Evolutionary conservation across 1,140 invertebrate species (phyloP).

Genomic region (Scylla paramamosain): DNA sequence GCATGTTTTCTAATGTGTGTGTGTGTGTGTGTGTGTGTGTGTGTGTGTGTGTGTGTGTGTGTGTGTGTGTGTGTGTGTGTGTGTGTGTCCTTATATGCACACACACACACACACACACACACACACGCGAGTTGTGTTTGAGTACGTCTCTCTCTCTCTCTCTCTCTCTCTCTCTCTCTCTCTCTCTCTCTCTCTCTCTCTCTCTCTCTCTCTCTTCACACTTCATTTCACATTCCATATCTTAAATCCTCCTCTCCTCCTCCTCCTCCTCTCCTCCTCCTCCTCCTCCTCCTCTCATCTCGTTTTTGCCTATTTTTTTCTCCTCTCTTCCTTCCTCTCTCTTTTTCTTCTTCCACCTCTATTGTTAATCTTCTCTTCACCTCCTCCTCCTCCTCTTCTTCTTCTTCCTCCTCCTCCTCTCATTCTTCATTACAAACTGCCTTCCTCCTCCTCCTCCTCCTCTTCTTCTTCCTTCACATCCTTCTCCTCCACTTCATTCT

Average conservation of each 20-base stretch:
- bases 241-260: neutral
- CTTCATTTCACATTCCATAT: neutral
- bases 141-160: neutral
- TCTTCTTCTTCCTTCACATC: neutral
- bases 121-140: too few species aligned
- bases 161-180: neutral
- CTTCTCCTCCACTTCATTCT: neutral
- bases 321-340: conserved; percentile 48
- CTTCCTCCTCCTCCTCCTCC: neutral
- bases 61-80: too few species aligned
- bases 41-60: too few species aligned
- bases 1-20: too few species aligned
- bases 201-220: neutral
- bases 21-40: too few species aligned
- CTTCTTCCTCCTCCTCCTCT: neutral
- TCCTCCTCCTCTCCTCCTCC: neutral
- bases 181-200: neutral
- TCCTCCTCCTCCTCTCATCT: neutral
- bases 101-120: too few species aligned
- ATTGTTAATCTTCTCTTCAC: too few species aligned
- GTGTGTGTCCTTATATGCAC: too few species aligned
- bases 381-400: neutral
- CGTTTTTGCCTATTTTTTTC: neutral
- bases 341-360: neutral
- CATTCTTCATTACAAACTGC: neutral